phyloP scores from a whole-genome alignment of 1,140 invertebrate genomes.

The Lordiphosa clarofinis region DNA sequence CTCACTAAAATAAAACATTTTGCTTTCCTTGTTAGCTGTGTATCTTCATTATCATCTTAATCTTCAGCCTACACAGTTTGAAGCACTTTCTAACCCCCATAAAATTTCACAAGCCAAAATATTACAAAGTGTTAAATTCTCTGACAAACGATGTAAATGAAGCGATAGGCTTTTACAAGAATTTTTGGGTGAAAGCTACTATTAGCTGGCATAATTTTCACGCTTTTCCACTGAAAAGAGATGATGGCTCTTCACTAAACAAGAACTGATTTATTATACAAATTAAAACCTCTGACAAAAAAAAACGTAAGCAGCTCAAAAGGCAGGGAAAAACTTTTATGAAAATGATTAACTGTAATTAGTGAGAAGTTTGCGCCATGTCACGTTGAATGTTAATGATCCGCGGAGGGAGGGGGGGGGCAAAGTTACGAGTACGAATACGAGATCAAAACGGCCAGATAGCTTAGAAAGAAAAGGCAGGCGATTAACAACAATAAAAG shows the following conservation, averaged over 20 bases:
- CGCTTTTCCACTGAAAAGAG: slow-evolving; percentile 61
- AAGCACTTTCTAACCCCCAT: slow-evolving; percentile 65
- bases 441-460: slow-evolving; percentile 65
- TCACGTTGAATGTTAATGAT: slow-evolving; percentile 38
- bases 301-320: slow-evolving; percentile 1
- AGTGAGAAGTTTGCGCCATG: slow-evolving; percentile 59
- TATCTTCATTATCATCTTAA: neutral
- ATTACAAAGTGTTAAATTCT: slow-evolving; percentile 61
- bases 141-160: slow-evolving; percentile 63
- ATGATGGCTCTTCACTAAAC: slow-evolving; percentile 4
- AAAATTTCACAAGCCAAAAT: slow-evolving; percentile 54
- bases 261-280: slow-evolving; percentile 76
- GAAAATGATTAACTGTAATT: slow-evolving; percentile 61
- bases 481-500: slow-evolving; percentile 73
- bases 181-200: slow-evolving; percentile 58
- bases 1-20: too few relatives aligned
- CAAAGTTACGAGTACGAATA: slow-evolving; percentile 39
- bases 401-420: slow-evolving; percentile 8
- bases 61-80: slow-evolving; percentile 18
- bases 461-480: slow-evolving; percentile 20
- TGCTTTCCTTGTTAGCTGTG: too few relatives aligned
- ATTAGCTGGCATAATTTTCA: slow-evolving; percentile 74
- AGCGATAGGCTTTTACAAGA: slow-evolving; percentile 65
- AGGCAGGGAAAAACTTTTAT: slow-evolving; percentile 48
- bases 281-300: slow-evolving; percentile 55